Evolutionary conservation across 2,797 vertebrate genomes (phyloP), one percentile per base, ranked within the genome.

Genomic region (Spinus olivaceus): DNA sequence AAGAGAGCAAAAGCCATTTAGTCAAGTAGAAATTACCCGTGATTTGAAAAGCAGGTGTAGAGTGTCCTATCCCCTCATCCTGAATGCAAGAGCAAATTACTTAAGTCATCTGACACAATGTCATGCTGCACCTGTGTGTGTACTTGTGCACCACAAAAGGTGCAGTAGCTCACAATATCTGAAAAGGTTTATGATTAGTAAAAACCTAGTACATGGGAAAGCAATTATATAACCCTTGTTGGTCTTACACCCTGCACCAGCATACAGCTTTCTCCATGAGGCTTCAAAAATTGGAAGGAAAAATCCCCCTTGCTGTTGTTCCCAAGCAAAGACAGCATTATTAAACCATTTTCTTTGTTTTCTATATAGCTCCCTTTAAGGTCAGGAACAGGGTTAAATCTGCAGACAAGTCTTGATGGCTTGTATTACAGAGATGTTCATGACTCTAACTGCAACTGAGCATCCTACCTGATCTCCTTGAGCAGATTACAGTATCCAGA

Each of bases 31-130:
- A 94, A 91, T 71, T 39, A 63, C 23, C 30, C 3, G 0, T 33
- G 22, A 85, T 85, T 86, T 87, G 79, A 94, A 89, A 93, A 80
- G 65, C 76, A 83, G 88, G 74, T 84, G 41, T 64, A 76, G 44
- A 21, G 19, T 1, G 15, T 76, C 80, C 54, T 66, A 32, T n/a
- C 27, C 35, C 50, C 51, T 94, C 51, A 56, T 41, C 32, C 65
- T 84, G 54, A 87, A 92, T 88, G 56, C 32, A 78, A 91, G 21
- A 76, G 54, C 14, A 86, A 81, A 88, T 78, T 80, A 66, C n/a
- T 85, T 32, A 35, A 72, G n/a, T 35, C 46, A 81, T n/a, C 47
- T 59, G 60, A 72, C 44, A 80, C 32, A 83, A 61, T 0, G 1
- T 42, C 56, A 51, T 20, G 6, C 33, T 67, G 59, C 46, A 78